A percentile compares a stretch with the other conserved stretches of the same genome.
Conservation (phyloP, 2,797 vertebrate genomes). For the Poeciliopsis paucimaculata region DNA sequence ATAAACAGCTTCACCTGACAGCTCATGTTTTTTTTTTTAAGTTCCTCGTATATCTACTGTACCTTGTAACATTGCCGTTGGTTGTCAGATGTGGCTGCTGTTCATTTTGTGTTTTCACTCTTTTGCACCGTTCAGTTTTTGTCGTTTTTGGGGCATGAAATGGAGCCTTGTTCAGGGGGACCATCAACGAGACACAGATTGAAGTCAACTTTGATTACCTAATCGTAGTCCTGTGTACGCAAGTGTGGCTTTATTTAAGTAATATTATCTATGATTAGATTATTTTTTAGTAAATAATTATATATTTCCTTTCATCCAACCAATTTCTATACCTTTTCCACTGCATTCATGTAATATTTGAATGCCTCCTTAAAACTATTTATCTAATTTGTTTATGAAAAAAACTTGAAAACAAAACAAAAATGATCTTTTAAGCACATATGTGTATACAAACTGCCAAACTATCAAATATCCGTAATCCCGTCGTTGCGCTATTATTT, state of each 20-base stretch:
- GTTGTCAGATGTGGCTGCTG: background rate
- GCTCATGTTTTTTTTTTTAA: background rate
- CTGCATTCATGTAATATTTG: background rate
- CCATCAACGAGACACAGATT: background rate
- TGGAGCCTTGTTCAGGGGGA: background rate
- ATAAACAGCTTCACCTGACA: background rate
- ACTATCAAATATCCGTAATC: background rate
- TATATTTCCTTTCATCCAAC: background rate
- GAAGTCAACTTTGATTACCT: background rate
- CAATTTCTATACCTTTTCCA: background rate
- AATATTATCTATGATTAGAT: background rate
- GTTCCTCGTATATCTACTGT: background rate
- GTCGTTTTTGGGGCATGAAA: background rate
- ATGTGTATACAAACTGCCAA: background rate
- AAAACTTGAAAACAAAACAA: background rate
- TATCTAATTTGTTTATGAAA: background rate
- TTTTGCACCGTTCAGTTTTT: background rate
- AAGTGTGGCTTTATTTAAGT: background rate
- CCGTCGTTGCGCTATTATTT: fast-evolving
- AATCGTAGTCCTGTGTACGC: background rate
- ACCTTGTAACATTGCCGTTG: background rate
- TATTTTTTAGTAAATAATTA: background rate
- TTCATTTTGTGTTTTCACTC: background rate
- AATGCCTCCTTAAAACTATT: background rate
- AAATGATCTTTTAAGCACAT: background rate